Base-by-base conservation (phyloP, 2,888 invertebrate species). In the Charanyca ferruginea region DNA sequence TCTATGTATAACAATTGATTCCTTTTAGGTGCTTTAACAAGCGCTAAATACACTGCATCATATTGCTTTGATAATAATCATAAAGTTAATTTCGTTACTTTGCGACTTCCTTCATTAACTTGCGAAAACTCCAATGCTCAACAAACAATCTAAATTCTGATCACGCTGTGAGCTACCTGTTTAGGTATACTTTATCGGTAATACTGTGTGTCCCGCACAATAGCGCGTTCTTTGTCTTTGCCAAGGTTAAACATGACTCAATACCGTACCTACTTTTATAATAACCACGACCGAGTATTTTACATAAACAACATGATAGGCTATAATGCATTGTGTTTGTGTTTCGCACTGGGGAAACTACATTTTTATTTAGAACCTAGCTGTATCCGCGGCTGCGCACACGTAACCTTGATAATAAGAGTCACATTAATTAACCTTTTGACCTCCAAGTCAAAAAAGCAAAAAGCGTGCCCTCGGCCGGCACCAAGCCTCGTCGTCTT, bases 181-280 rank as follows among this genome's bases (percentile, higher is more conserved):
- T 91, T 90, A 90, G 89, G 90, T 88, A 89, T 86, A 91, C 88
- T 90, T 91, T 93, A 92, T 92, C 90, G 86, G 85, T 83, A 86
- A 89, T 89, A 88, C 84, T 88, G 87, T 89, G 87, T 86, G 88
- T 89, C 85, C 85, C 85, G 84, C 86, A 87, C 90, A 87, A 88
- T 86, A 85, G 77, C 67, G 83, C 82, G 88, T 79, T 91, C 94
- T 94, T 94, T 94, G 94, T 94, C 91, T 94, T 86, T 89, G 91
- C 87, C 94, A 95, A 95, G 94, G 94, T 87, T 84, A 74, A 68
- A 25, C 72, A 79, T 87, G 87, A 87, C 84, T 87, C 87, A 87
- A 70, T 66, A 66, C 58, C 28, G 62, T 79, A 75, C 66, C 63
- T 73, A 74, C 73, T 62, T 68, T 58, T 74, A 57, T 75, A 71